Base-by-base conservation (phyloP, 2,113 vertebrate genomes). In the Tyto alba region DNA sequence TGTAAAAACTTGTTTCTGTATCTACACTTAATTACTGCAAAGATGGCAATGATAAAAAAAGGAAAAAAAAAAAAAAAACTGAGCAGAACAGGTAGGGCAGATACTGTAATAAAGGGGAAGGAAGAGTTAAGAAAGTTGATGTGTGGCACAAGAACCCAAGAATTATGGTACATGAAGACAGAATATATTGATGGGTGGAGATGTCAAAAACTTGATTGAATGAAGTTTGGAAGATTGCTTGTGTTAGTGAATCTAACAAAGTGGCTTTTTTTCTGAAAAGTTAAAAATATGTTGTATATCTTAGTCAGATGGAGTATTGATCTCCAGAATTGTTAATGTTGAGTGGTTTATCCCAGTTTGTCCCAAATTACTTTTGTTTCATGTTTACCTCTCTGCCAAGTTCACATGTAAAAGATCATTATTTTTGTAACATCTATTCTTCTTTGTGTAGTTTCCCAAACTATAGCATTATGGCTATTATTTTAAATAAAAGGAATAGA, bases 371-470 rank as follows among this genome's bases (percentile, higher is more conserved):
- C 11, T 74, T 74, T 77, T 47, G 3, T 57, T 85, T 66, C 23
- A 9, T 47, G 3, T 71, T 88, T 74, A 22, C 6, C 1, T 4
- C 40, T 60, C 13, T 64, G 27, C 32, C 55, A 76, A 85, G 4
- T 41, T 64, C 6, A 29, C 4, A 1, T 68, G 32, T 36, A 63
- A 67, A 66, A 83, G 20, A 3, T 0, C 0, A 2, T 48, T 38
- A 13, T 17, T 83, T 84, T 82, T 48, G 36, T 19, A 14, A 34
- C 26, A 45, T 38, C 23, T 57, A 5, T 21, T 67, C 3, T 41
- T 93, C 14, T 62, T n/a, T 36, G 27, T 76, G 5, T 50, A n/a
- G 6, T 72, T 89, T 83, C 34, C 22, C 73, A 47, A 88, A 18
- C 11, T 62, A 4, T 71, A 52, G 48, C 5, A 53, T 4, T 1